Evolutionary conservation across 1,140 invertebrate species (phyloP).

Genomic region (Caenorhabditis brenneri): DNA sequence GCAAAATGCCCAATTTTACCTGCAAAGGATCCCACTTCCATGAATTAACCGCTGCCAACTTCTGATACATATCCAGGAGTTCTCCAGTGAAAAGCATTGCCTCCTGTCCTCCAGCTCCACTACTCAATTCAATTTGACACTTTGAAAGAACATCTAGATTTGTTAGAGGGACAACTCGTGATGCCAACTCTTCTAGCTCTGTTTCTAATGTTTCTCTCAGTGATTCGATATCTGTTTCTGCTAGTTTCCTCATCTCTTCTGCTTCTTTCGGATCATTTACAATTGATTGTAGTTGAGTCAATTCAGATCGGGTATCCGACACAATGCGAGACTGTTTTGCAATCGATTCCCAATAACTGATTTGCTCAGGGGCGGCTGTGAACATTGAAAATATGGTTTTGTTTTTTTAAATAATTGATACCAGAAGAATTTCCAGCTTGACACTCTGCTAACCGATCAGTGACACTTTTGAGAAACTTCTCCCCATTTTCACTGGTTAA

Average conservation of each 20-base stretch:
- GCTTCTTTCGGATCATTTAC: background rate
- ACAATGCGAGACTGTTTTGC: background rate
- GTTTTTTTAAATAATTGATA: background rate
- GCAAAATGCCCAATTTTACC: too few relatives aligned
- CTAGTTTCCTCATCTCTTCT: constrained; percentile 37
- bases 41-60: constrained; percentile 77
- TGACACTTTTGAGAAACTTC: background rate
- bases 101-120: constrained; percentile 92
- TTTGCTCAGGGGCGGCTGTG: background rate
- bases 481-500: background rate
- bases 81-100: constrained; percentile 91
- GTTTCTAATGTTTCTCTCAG: constrained; percentile 41
- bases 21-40: constrained; percentile 60
- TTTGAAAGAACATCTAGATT: constrained; percentile 59
- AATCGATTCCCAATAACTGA: constrained; percentile 46
- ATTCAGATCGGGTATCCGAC: background rate
- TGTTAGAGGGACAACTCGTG: constrained; percentile 45
- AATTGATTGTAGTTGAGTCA: constrained; percentile 18
- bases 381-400: too few relatives aligned
- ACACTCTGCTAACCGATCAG: background rate
- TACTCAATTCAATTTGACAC: constrained; percentile 64
- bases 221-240: constrained; percentile 43
- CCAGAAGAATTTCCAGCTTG: background rate
- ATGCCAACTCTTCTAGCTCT: constrained; percentile 48
- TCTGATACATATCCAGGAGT: constrained; percentile 83